These are phyloP conservation scores for Thysanoteuthis rhombus DNA, from an alignment of 2,888 invertebrate genomes.

Conservation along the genomic window DNA sequence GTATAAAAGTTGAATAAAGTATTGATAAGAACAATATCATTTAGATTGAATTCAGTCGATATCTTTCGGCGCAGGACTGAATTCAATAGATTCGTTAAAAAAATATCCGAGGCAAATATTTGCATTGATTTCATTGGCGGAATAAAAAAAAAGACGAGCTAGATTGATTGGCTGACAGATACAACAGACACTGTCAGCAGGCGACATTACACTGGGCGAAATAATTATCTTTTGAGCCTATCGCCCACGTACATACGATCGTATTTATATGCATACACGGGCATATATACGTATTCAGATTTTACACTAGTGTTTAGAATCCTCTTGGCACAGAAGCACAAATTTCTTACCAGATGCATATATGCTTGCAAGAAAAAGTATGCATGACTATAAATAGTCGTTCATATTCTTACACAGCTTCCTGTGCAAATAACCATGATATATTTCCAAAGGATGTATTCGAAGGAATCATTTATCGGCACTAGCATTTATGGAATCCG, in stretches of 20 bases:
- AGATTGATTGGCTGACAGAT: background rate
- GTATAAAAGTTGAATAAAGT: background rate
- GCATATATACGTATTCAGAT: background rate
- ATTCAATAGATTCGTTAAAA: constrained; percentile 1
- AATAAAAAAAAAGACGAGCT: background rate
- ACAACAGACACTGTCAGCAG: background rate
- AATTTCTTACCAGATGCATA: too few relatives aligned
- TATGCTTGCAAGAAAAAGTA: too few relatives aligned
- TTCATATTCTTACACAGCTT: too few relatives aligned
- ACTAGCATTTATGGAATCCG: too few relatives aligned
- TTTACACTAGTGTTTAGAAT: too few relatives aligned
- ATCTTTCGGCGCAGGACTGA: background rate
- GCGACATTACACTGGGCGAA: background rate
- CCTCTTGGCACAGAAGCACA: too few relatives aligned
- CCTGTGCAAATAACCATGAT: too few relatives aligned
- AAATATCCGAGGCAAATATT: background rate
- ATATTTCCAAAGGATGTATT: too few relatives aligned
- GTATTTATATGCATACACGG: background rate
- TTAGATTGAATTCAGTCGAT: background rate
- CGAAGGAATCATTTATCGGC: too few relatives aligned
- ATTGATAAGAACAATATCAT: background rate
- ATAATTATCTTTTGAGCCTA: background rate
- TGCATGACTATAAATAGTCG: too few relatives aligned
- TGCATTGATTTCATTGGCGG: background rate
- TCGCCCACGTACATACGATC: background rate